A percentile compares a stretch with the other conserved stretches of the same genome.
Conservation (phyloP, 2,797 vertebrate species). For the Micromesistius poutassou region DNA sequence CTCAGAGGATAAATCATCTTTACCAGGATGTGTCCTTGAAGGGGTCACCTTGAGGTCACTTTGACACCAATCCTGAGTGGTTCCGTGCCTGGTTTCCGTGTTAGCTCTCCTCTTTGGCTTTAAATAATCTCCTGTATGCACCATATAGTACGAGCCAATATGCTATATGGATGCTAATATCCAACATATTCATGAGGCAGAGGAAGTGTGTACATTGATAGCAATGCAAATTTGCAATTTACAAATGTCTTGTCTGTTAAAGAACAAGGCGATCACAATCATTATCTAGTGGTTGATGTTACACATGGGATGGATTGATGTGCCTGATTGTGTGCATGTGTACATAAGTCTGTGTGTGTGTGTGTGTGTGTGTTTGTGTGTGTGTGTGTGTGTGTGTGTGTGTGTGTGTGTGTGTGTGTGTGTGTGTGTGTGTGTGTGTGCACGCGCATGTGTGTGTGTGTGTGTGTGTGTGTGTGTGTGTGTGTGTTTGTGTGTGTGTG, state of each 20-base stretch:
- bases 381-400: neutral
- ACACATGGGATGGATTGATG: neutral
- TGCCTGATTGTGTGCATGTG: neutral
- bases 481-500: constrained; percentile 1
- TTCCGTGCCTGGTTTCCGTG: neutral
- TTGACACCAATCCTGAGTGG: neutral
- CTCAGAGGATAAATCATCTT: neutral
- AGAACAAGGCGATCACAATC: neutral
- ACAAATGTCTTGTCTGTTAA: neutral
- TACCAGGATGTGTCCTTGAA: neutral
- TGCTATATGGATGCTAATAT: neutral
- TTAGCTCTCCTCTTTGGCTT: neutral
- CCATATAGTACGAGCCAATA: neutral
- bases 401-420: neutral
- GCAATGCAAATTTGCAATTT: neutral
- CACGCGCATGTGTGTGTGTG: neutral
- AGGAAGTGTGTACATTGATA: neutral
- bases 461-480: neutral
- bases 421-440: neutral
- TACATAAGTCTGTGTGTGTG: neutral
- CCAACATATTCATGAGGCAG: neutral
- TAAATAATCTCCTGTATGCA: neutral
- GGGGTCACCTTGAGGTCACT: neutral
- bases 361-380: neutral
- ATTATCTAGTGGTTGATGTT: neutral